Evolutionary conservation across 2,888 invertebrate genomes (phyloP).

Genomic region (Heliconius cydno): DNA sequence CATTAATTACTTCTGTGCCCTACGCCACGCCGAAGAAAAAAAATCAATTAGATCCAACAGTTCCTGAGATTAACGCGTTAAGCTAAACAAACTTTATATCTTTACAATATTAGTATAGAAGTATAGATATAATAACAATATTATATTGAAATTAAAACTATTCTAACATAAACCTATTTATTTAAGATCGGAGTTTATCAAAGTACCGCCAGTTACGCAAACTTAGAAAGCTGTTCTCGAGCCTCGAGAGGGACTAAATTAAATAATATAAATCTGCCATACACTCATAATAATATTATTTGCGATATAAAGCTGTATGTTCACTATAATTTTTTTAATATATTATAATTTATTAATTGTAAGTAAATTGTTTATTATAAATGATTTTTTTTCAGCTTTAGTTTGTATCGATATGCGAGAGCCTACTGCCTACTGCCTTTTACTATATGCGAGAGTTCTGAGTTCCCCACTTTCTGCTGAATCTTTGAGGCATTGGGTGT

Average conservation of each 20-base stretch:
- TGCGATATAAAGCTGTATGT: constrained; percentile 26
- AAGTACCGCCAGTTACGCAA: constrained; percentile 39
- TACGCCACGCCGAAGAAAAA: too few species aligned
- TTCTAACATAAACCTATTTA: background rate
- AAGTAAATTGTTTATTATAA: too few species aligned
- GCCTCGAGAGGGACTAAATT: constrained; percentile 29
- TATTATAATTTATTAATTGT: too few species aligned
- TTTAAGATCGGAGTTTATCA: constrained; percentile 2
- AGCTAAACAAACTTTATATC: background rate
- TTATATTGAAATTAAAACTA: background rate
- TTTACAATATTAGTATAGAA: background rate
- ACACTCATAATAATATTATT: constrained; percentile 36
- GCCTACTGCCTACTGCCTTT: too few species aligned
- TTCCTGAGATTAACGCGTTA: background rate
- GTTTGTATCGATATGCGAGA: too few species aligned
- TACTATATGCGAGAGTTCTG: too few species aligned
- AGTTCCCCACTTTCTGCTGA: too few species aligned
- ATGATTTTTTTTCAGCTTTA: too few species aligned
- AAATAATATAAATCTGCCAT: constrained; percentile 36
- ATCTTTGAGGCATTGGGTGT: too few species aligned
- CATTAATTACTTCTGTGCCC: too few species aligned
- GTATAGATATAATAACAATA: background rate
- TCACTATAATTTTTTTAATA: background rate
- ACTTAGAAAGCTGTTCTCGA: constrained; percentile 37
- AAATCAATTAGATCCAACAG: background rate